Percentiles rank a stretch among this genome's conserved stretches.
Evolutionary conservation across 2,797 vertebrate genomes (phyloP).

Genomic region (Crocodylus rhombifer): DNA sequence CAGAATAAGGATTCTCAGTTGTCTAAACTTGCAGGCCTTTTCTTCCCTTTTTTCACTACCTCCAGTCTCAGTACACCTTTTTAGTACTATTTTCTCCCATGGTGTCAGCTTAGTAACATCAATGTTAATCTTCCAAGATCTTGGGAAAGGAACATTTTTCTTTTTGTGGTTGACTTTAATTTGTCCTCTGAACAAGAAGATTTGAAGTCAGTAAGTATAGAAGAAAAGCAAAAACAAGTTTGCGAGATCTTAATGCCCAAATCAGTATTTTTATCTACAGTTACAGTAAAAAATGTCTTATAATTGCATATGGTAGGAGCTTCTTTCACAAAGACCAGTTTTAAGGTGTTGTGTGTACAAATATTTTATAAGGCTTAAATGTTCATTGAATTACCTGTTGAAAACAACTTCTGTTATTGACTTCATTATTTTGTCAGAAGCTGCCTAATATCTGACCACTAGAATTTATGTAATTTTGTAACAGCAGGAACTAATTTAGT

Average conservation of each 20-base stretch:
- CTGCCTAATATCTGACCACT: rapidly evolving
- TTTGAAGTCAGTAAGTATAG: neutral
- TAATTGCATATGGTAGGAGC: neutral
- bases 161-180: neutral
- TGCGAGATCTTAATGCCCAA: neutral
- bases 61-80: neutral
- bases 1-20: neutral
- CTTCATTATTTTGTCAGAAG: neutral
- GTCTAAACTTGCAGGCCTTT: neutral
- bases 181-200: neutral
- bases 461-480: rapidly evolving
- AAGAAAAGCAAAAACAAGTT: neutral
- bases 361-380: neutral
- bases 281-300: neutral
- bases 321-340: neutral
- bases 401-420: neutral
- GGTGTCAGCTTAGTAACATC: neutral
- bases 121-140: neutral
- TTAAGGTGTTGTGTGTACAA: neutral
- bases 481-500: neutral
- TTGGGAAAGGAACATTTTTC: neutral
- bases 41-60: neutral
- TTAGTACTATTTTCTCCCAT: neutral
- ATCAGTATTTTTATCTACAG: neutral
- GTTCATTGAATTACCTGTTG: neutral